Conservation (phyloP, 2,888 invertebrate species). For the Drosophila pseudotakahashii region DNA sequence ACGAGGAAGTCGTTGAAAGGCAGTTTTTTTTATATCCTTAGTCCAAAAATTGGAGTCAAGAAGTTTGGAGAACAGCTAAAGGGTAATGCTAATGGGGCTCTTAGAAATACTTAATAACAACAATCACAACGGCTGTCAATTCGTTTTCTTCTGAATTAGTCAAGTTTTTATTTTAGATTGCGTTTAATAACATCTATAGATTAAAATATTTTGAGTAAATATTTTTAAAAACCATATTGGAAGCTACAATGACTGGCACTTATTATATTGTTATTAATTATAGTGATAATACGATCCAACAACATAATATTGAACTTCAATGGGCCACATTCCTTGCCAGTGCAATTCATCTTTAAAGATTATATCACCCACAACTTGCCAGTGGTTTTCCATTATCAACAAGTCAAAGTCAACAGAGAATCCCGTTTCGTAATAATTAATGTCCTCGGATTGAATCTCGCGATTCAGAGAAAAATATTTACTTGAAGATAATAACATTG, state of each 20-base stretch:
- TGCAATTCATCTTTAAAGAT: constrained; percentile 32
- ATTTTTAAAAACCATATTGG: no score
- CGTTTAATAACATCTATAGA: no score
- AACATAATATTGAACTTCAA: constrained; percentile 20
- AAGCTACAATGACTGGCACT: neutral
- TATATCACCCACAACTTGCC: constrained; percentile 13
- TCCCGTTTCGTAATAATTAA: neutral
- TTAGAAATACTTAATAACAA: neutral
- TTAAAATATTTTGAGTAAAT: no score
- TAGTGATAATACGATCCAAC: constrained; percentile 4
- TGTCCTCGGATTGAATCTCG: neutral
- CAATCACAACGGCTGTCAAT: neutral
- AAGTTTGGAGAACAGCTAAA: no score
- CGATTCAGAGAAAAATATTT: neutral
- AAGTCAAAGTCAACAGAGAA: constrained; percentile 6
- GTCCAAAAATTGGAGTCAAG: no score
- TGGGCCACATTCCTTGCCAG: constrained; percentile 16
- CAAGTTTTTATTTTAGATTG: no score
- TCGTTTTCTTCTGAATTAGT: no score
- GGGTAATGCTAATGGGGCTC: constrained; percentile 1
- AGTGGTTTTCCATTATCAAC: constrained; percentile 22
- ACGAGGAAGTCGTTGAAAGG: no score
- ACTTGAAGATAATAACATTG: neutral
- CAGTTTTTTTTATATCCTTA: no score
- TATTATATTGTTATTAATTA: constrained; percentile 13